phyloP scores from a whole-genome alignment of 2,113 vertebrate species.

The Chascanopsetta lugubris region DNA sequence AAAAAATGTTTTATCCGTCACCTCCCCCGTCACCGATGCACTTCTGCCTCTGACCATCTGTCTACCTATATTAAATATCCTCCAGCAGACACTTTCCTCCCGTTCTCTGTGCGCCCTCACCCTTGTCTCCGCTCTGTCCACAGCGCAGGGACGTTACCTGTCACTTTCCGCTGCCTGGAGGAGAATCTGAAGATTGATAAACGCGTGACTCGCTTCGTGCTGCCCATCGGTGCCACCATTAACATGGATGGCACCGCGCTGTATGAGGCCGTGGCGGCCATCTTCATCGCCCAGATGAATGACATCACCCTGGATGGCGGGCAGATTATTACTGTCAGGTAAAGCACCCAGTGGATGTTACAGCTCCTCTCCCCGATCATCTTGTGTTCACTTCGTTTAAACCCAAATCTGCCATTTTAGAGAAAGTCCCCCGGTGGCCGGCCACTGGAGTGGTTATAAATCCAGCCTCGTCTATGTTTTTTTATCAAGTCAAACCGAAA shows the following conservation, averaged over 20 bases:
- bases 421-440: no score
- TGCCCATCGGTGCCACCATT: slow-evolving; percentile 87
- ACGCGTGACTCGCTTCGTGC: slow-evolving; percentile 85
- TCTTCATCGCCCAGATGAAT: slow-evolving; percentile 90
- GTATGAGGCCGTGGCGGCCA: slow-evolving; percentile 87
- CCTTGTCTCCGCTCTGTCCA: neutral
- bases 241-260: slow-evolving; percentile 89
- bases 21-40: slow-evolving; percentile 32
- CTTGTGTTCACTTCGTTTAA: no score
- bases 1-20: slow-evolving; percentile 34
- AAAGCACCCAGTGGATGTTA: neutral
- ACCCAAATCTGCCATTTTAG: no score
- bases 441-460: no score
- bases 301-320: slow-evolving; percentile 81
- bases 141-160: slow-evolving; percentile 85
- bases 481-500: no score
- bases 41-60: slow-evolving; percentile 47
- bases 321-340: slow-evolving; percentile 87
- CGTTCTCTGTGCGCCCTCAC: neutral
- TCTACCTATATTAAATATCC: slow-evolving; percentile 49
- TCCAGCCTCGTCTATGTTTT: no score
- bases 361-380: neutral
- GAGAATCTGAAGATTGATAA: slow-evolving; percentile 86
- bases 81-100: slow-evolving; percentile 1
- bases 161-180: slow-evolving; percentile 88